These are phyloP conservation scores for Urocolius indicus DNA, from an alignment of 2,113 vertebrate species.

Conservation along the genomic window DNA sequence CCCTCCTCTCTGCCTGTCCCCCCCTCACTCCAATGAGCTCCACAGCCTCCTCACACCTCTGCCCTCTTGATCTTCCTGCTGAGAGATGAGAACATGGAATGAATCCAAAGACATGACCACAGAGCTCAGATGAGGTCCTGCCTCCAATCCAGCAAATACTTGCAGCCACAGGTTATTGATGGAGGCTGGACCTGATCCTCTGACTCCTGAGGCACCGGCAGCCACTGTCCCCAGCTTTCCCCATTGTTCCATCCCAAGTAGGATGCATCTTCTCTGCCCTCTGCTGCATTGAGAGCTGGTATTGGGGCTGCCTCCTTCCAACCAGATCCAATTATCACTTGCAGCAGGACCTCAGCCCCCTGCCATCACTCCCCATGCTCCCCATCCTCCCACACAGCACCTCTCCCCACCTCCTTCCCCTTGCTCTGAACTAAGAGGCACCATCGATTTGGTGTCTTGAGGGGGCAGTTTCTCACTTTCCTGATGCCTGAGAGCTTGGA, in stretches of 20 bases:
- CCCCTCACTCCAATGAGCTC: rapidly evolving
- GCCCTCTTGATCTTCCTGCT: neutral
- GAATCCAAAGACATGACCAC: neutral
- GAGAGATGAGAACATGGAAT: neutral
- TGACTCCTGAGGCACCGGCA: rapidly evolving
- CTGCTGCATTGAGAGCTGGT: rapidly evolving
- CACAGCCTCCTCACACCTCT: neutral
- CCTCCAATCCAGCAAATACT: rapidly evolving
- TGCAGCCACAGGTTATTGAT: rapidly evolving
- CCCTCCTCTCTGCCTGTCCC: neutral
- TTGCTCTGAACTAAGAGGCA: neutral
- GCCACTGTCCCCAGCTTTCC: neutral
- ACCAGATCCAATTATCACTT: rapidly evolving
- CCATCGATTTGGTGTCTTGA: neutral
- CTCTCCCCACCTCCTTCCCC: neutral
- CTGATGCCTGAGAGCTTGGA: neutral
- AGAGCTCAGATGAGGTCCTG: neutral
- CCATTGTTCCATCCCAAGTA: neutral
- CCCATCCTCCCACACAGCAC: neutral
- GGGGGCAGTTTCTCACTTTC: neutral
- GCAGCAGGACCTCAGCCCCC: neutral
- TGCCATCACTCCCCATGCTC: rapidly evolving
- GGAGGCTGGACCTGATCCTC: neutral
- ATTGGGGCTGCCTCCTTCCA: neutral
- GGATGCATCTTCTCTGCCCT: rapidly evolving